Conservation (phyloP, 2,797 vertebrate species). For the Ptychobarbus kaznakovi region DNA sequence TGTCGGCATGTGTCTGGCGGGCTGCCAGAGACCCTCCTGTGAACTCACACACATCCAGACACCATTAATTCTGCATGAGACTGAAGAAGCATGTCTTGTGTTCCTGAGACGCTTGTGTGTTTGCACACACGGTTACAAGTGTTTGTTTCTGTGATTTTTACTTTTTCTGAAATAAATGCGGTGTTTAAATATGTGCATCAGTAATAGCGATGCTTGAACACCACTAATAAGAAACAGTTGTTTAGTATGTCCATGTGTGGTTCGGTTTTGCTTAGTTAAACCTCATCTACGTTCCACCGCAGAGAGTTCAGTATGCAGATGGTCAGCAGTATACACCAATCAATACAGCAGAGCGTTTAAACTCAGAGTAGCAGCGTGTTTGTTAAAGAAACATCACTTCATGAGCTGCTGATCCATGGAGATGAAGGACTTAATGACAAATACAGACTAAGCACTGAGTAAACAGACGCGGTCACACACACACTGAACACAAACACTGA, state of each 20-base stretch:
- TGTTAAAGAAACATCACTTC: conserved; percentile 45
- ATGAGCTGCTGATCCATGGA: conserved; percentile 20
- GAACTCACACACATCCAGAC: conserved; percentile 58
- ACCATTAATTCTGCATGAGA: conserved; percentile 61
- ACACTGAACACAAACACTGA: not conserved
- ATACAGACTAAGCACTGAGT: conserved; percentile 6
- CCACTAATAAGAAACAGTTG: not conserved
- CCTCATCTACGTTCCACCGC: conserved; percentile 8
- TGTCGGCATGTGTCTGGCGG: conserved; percentile 44
- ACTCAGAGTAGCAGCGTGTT: conserved; percentile 30
- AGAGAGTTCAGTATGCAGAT: conserved; percentile 27
- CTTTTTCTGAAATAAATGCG: not conserved
- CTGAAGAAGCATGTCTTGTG: conserved; percentile 43
- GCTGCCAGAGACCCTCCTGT: conserved; percentile 56
- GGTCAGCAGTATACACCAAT: conserved; percentile 50
- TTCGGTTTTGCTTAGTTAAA: not conserved
- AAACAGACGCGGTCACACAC: not conserved
- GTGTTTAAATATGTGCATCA: not conserved
- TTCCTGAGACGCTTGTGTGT: conserved; percentile 9
- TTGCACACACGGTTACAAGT: conserved; percentile 10
- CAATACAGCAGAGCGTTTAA: conserved; percentile 43
- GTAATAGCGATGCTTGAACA: not conserved
- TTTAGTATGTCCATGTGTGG: not conserved
- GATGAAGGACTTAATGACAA: conserved; percentile 12
- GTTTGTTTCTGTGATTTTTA: not conserved